A percentile compares a stretch with the other conserved stretches of the same genome.
Conservation (phyloP, 2,113 vertebrate genomes). For the Colistium nudipinnis region DNA sequence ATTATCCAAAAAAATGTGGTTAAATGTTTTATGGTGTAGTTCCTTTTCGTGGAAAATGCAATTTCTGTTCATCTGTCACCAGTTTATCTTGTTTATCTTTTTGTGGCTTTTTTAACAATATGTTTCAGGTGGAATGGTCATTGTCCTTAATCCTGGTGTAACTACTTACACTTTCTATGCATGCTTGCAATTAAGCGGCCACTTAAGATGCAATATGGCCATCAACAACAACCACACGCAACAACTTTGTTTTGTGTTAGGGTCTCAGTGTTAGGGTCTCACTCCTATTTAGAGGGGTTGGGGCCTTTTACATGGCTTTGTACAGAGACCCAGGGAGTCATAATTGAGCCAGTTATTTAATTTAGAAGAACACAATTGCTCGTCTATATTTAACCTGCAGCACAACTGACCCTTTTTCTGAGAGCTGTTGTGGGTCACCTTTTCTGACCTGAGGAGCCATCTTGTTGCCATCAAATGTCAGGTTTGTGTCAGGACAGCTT, state of each 20-base stretch:
- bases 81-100: no score
- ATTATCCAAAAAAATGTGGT: no score
- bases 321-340: neutral
- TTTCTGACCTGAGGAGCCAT: conserved; percentile 56
- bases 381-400: neutral
- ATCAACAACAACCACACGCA: neutral
- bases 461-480: conserved; percentile 68
- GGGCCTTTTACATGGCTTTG: neutral
- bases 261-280: neutral
- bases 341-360: neutral
- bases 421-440: conserved; percentile 33
- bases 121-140: no score
- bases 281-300: neutral
- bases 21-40: no score
- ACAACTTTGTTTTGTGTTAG: neutral
- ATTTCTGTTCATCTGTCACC: no score
- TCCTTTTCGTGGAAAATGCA: no score
- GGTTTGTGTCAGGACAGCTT: conserved; percentile 68
- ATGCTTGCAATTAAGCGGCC: no score
- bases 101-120: no score
- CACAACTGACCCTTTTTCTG: neutral
- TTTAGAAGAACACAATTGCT: neutral
- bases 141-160: no score
- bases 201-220: no score
- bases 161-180: no score